Evolutionary conservation across 2,113 vertebrate species (phyloP), one percentile per base, ranked within the genome.

Genomic region (Seriola quinqueradiata): DNA sequence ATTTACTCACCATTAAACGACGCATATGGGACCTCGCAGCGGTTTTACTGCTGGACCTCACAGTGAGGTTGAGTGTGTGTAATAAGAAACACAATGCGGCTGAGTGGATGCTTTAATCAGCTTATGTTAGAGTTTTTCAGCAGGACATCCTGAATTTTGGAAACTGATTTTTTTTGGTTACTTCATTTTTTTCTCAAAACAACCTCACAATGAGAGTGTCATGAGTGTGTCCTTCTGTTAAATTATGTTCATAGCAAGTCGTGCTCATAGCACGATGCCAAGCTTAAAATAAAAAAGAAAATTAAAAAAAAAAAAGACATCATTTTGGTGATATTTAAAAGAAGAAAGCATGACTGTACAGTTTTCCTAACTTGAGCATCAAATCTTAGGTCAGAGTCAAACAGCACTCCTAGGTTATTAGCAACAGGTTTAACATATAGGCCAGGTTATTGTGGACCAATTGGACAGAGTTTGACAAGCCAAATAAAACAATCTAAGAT

Each of bases 1-100:
- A 66, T 83, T 81, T 48, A 78, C 60, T 61, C 55, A 81, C n/a
- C 38, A 46, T 70, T 76, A 69, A 73, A 87, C 67, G 63, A 81
- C 50, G 12, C 81, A 68, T 1, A 1, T 32, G 46, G 68, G 61
- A 71, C 44, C 4, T 14, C 16, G 14, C 46, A 50, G 52, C 13
- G n/a, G 42, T 83, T 83, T 86, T 69, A 76, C 17, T 54, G 25
- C n/a, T 38, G 13, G 32, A 52, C 44, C 73, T 57, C 61, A 81
- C 59, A 64, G 32, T 60, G 50, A 54, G 58, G 19, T 6, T 54
- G 23, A 59, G 48, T 38, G 32, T 65, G 52, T 42, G 21, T 38
- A 8, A 17, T 4, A 17, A 32, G 7, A 2, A 54, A 75, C 57
- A 44, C 9, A 70, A 10, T 14, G 10, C 25, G 9, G 34, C 46